Base-by-base conservation (phyloP, 2,888 invertebrate species). In the Ophioninae sp. region DNA sequence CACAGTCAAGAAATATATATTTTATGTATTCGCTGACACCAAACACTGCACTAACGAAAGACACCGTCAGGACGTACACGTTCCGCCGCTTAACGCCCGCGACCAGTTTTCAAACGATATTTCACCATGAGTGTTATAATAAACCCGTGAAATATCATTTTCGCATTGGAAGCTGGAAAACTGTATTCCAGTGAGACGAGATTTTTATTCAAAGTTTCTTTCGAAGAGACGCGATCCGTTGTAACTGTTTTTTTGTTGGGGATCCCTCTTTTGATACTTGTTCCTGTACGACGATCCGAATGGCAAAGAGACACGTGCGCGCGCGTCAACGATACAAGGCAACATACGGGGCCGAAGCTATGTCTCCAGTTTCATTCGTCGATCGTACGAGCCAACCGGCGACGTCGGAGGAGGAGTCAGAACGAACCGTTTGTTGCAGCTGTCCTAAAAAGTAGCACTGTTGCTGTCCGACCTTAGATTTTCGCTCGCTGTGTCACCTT, bases 361-460 rank as follows among this genome's bases (percentile, higher is more conserved):
- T 81, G 79, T 82, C 81, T 76, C 67, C 73, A 64, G 81, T 84
- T 81, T 79, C 82, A 84, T 84, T 84, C 84, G 84, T 82, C 82
- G 76, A 37, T 76, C 50, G 57, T 44, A 17, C 72, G 61, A 75
- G 69, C 84, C 84, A 84, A 84, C 84, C 84, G 62, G 82, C 68
- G 79, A 73, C 50, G 69, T 59, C 61, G 84, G 79, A 84, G 84
- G 84, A 84, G 84, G 84, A 84, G 84, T 76, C 57, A 82, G 50
- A 20, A 21, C 41, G 41, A 68, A 72, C 65, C 23, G 70, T 69
- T 81, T 65, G 77, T 72, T 79, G 69, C 73, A 74, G 77, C 69
- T 78, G 62, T 67, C 44, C 56, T 44, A 37, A 13, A 37, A 57
- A 50, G 59, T 50, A 10, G 65, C 62, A 82, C 73, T 79, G 81